phyloP scores from a whole-genome alignment of 37 sponge, comb jelly and placozoan genomes.

The Bolinopsis microptera region DNA sequence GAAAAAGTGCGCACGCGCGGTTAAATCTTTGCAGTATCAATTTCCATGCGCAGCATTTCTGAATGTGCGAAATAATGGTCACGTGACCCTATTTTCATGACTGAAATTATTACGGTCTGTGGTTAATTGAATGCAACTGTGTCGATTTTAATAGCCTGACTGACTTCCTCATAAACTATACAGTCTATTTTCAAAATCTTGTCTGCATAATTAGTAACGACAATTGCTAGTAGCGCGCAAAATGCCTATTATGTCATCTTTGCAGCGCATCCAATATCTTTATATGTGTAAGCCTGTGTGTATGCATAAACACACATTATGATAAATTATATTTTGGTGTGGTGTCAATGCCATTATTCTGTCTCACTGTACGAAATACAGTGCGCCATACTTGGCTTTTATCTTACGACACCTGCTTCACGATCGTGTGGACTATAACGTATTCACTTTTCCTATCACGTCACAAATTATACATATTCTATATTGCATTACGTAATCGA shows the following conservation, averaged over 20 bases:
- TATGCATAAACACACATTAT: background rate
- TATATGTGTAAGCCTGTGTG: background rate
- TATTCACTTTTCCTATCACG: no score
- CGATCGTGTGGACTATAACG: no score
- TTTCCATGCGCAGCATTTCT: background rate
- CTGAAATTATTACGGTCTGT: background rate
- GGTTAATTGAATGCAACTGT: background rate
- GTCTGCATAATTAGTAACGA: background rate
- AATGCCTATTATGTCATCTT: background rate
- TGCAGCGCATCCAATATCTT: background rate
- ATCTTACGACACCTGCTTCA: no score
- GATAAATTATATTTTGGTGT: background rate
- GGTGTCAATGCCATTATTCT: background rate
- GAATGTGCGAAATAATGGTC: background rate
- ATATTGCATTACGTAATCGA: background rate
- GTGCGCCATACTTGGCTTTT: no score
- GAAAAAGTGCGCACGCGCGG: constrained; percentile 41
- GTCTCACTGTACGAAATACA: background rate
- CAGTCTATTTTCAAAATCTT: background rate
- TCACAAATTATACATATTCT: no score
- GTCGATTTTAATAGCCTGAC: background rate
- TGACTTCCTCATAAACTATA: background rate
- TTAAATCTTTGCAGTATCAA: background rate
- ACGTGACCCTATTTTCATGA: constrained; percentile 4
- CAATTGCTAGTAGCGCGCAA: background rate